Conservation (phyloP, 2,888 invertebrate species). For the Pterobdella sp. region DNA sequence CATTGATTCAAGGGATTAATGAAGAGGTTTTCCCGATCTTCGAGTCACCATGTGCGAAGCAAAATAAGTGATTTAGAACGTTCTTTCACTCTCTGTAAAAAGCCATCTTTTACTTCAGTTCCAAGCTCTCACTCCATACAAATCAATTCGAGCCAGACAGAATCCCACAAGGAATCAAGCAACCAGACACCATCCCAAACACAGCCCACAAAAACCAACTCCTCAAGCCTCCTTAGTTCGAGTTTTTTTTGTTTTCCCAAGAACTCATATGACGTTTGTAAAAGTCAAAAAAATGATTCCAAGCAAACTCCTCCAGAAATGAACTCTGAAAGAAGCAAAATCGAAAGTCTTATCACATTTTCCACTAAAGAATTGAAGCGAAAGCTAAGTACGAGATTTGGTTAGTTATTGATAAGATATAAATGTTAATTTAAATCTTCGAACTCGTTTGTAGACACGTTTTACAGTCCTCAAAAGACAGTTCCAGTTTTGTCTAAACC, state of each 20-base stretch:
- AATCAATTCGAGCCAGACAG: neutral
- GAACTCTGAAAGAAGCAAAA: neutral
- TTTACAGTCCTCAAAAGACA: too few species aligned
- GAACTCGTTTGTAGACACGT: too few species aligned
- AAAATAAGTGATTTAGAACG: neutral
- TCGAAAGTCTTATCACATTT: neutral
- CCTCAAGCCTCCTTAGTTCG: neutral
- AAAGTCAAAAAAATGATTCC: neutral
- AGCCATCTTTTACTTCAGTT: neutral
- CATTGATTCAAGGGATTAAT: neutral
- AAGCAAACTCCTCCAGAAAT: neutral
- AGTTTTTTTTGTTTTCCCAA: neutral
- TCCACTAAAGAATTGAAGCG: neutral
- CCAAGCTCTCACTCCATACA: neutral
- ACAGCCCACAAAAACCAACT: neutral
- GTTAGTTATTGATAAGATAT: too few species aligned
- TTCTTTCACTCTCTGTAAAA: neutral
- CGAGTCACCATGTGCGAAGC: neutral
- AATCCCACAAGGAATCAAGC: neutral
- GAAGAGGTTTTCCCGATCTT: neutral
- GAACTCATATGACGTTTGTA: neutral
- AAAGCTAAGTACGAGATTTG: neutral
- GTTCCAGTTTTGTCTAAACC: too few species aligned
- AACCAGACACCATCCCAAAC: slow-evolving; percentile 3
- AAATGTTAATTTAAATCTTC: too few species aligned